Conservation (phyloP, 2,888 invertebrate genomes). For the Itoplectis maculator region DNA sequence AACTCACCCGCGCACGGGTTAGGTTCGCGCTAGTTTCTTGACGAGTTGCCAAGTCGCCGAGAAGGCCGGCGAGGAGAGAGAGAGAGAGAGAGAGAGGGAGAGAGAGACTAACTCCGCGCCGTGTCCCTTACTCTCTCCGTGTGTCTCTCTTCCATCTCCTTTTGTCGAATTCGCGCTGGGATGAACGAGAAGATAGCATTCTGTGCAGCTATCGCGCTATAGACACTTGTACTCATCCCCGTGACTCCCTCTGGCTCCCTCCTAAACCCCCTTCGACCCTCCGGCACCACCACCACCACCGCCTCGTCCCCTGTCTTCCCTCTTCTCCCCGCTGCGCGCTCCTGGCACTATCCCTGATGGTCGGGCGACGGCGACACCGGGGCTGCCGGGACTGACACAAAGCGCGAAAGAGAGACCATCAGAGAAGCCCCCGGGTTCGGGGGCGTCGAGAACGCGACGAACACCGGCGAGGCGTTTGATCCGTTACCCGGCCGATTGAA, state of each 20-base stretch:
- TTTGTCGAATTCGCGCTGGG: slow-evolving; percentile 67
- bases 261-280: slow-evolving; percentile 31
- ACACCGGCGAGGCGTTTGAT: slow-evolving; percentile 78
- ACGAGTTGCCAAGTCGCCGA: slow-evolving; percentile 83
- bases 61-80: slow-evolving; percentile 73
- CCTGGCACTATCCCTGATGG: slow-evolving; percentile 56
- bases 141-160: slow-evolving; percentile 57
- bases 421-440: slow-evolving; percentile 66
- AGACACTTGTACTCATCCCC: slow-evolving; percentile 24
- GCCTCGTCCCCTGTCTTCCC: slow-evolving; percentile 28
- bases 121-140: slow-evolving; percentile 70
- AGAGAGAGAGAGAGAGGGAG: too few relatives aligned
- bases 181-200: slow-evolving; percentile 56
- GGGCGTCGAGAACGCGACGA: slow-evolving; percentile 68
- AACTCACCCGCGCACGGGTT: slow-evolving; percentile 72
- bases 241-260: slow-evolving; percentile 14
- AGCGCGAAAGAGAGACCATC: slow-evolving; percentile 62
- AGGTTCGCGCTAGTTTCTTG: slow-evolving; percentile 84
- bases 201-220: slow-evolving; percentile 30
- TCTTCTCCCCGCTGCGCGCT: slow-evolving; percentile 5
- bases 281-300: too few relatives aligned
- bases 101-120: too few relatives aligned
- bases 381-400: slow-evolving; percentile 71
- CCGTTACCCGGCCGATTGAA: slow-evolving; percentile 80
- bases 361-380: slow-evolving; percentile 64